Base-by-base conservation (phyloP, 2,797 vertebrate genomes). In the Karalla daura region DNA sequence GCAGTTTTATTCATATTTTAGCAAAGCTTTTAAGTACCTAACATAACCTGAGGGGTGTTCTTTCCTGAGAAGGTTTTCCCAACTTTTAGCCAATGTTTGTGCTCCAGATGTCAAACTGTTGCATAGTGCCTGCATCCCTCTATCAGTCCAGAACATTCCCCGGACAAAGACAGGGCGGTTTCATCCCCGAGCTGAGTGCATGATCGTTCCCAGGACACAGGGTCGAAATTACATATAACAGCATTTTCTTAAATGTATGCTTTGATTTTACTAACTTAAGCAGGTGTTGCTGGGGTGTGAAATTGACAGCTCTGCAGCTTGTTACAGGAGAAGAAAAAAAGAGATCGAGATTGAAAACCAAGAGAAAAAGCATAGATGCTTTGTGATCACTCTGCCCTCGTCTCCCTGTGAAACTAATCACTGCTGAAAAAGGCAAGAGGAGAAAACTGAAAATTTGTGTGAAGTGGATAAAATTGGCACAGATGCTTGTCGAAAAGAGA, bases 381-480 rank as follows among this genome's bases (percentile, higher is more conserved):
- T 43, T 50, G 52, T 51, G 27, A 63, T 44, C 39, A 20, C 5
- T 37, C 3, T 17, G 2, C n/a, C 4, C 15, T 18, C n/a, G 0
- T 27, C 5, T 7, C 27, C 39, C 27, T 17, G 33, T 47, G 69
- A 49, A 76, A 50, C 33, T 21, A 47, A n/a, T n/a, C n/a, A n/a
- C n/a, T n/a, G n/a, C 10, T 4, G 4, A 46, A 39, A n/a, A n/a
- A n/a, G n/a, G n/a, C n/a, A n/a, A n/a, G n/a, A n/a, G n/a, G n/a
- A n/a, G n/a, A n/a, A n/a, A n/a, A n/a, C n/a, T n/a, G n/a, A n/a
- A n/a, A n/a, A n/a, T n/a, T n/a, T n/a, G n/a, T n/a, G n/a, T n/a
- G n/a, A n/a, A n/a, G n/a, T n/a, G n/a, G n/a, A n/a, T n/a, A n/a
- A n/a, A n/a, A n/a, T n/a, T n/a, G n/a, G n/a, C n/a, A n/a, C n/a